Percentiles rank a stretch among this genome's conserved stretches.
phyloP scores from a whole-genome alignment of 1,140 invertebrate genomes.

The Cydia fagiglandana region DNA sequence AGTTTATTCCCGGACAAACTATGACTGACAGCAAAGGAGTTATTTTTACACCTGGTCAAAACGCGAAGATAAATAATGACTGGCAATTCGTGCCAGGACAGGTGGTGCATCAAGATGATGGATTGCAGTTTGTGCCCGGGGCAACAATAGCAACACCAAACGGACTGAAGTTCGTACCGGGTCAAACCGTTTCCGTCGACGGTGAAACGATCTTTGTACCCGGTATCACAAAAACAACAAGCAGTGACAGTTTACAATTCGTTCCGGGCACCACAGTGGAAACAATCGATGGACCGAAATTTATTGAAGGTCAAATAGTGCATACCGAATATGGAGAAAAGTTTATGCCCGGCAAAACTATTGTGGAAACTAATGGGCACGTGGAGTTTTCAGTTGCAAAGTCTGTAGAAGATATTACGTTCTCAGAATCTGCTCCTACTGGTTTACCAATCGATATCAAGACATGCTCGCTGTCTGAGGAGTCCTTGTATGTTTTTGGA shows the following conservation, averaged over 20 bases:
- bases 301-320: slow-evolving; percentile 84
- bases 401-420: slow-evolving; percentile 80
- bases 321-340: slow-evolving; percentile 79
- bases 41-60: slow-evolving; percentile 85
- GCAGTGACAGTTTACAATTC: slow-evolving; percentile 75
- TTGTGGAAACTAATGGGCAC: slow-evolving; percentile 75
- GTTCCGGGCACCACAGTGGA: slow-evolving; percentile 84
- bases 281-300: slow-evolving; percentile 83
- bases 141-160: slow-evolving; percentile 83
- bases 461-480: slow-evolving; percentile 76
- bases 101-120: slow-evolving; percentile 76
- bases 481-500: slow-evolving; percentile 82
- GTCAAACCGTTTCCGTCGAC: slow-evolving; percentile 81
- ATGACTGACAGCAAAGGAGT: slow-evolving; percentile 78
- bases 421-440: slow-evolving; percentile 75
- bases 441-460: slow-evolving; percentile 82
- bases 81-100: slow-evolving; percentile 84
- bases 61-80: slow-evolving; percentile 78
- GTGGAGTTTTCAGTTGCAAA: slow-evolving; percentile 82
- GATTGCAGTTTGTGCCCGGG: slow-evolving; percentile 82
- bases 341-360: slow-evolving; percentile 82
- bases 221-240: slow-evolving; percentile 75
- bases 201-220: slow-evolving; percentile 78
- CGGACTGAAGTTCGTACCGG: slow-evolving; percentile 83
- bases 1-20: slow-evolving; percentile 83